These are phyloP conservation scores for Amiota mariae DNA, from an alignment of 2,888 invertebrate species.

Conservation along the genomic window DNA sequence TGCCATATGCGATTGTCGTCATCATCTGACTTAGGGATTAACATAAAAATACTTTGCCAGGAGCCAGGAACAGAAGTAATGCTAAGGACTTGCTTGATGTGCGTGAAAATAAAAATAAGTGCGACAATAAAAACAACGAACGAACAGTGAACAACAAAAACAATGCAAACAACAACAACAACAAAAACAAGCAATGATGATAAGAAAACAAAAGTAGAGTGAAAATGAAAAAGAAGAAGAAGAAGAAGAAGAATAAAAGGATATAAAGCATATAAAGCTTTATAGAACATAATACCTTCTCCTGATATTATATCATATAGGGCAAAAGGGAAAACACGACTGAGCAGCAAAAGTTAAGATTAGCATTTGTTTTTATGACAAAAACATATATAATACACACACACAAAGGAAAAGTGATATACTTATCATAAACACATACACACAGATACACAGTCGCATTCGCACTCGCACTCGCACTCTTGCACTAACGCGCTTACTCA, in stretches of 20 bases:
- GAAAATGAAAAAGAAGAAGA: too few relatives aligned
- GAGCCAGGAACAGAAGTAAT: background rate
- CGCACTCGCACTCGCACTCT: constrained; percentile 24
- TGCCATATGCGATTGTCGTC: constrained; percentile 20
- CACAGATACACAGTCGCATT: constrained; percentile 11
- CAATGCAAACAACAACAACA: background rate
- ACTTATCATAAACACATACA: constrained; percentile 35
- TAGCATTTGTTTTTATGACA: constrained; percentile 53
- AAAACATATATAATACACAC: background rate
- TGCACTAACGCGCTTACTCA: constrained; percentile 25
- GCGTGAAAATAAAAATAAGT: constrained; percentile 50
- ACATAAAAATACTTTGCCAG: constrained; percentile 1
- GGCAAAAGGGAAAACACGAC: too few relatives aligned
- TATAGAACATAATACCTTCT: background rate
- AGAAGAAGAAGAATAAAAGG: too few relatives aligned
- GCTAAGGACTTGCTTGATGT: constrained; percentile 41
- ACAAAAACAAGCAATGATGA: background rate
- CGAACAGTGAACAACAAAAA: background rate
- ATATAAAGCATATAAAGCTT: background rate
- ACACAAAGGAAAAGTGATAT: constrained; percentile 19
- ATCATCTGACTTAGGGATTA: constrained; percentile 1
- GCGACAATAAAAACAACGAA: constrained; percentile 61
- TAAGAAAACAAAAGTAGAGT: background rate
- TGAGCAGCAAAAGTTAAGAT: constrained; percentile 13
- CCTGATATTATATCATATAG: too few relatives aligned